Evolutionary conservation across 2,113 vertebrate genomes (phyloP).

Genomic region (Thymallus thymallus): DNA sequence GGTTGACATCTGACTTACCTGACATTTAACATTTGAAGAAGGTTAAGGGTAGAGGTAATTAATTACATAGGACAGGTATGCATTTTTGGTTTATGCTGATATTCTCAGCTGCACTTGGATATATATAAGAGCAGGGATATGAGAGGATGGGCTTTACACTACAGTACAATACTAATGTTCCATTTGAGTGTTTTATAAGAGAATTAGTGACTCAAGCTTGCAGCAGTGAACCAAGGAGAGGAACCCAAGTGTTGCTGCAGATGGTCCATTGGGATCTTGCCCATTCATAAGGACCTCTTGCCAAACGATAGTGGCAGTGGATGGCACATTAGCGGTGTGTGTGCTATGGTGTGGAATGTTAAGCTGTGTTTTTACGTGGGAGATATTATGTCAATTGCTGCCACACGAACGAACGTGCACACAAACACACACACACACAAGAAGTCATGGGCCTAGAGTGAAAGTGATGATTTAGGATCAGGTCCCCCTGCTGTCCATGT

Average conservation of each 20-base stretch:
- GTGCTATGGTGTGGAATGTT: not conserved
- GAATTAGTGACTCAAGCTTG: conserved; percentile 5
- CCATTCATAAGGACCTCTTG: conserved; percentile 37
- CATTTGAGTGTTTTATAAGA: not conserved
- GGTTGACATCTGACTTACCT: not conserved
- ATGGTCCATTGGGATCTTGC: conserved; percentile 32
- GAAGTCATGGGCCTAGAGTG: no score
- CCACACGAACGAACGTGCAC: no score
- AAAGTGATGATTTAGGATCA: no score
- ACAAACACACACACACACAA: no score
- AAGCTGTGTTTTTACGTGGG: no score
- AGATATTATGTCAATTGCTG: no score
- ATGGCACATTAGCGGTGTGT: conserved; percentile 23
- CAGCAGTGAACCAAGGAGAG: conserved; percentile 22
- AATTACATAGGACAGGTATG: not conserved
- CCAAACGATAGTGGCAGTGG: conserved; percentile 30
- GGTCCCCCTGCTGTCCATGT: no score
- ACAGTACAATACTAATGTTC: not conserved
- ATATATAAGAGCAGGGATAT: no score
- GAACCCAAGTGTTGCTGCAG: conserved; percentile 18
- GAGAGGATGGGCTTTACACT: no score
- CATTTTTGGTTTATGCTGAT: not conserved
- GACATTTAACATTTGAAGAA: not conserved
- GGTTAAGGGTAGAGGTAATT: not conserved
- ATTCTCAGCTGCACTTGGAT: not conserved